Base-by-base conservation (phyloP, 2,888 invertebrate species). In the Rotaria magnacalcarata region DNA sequence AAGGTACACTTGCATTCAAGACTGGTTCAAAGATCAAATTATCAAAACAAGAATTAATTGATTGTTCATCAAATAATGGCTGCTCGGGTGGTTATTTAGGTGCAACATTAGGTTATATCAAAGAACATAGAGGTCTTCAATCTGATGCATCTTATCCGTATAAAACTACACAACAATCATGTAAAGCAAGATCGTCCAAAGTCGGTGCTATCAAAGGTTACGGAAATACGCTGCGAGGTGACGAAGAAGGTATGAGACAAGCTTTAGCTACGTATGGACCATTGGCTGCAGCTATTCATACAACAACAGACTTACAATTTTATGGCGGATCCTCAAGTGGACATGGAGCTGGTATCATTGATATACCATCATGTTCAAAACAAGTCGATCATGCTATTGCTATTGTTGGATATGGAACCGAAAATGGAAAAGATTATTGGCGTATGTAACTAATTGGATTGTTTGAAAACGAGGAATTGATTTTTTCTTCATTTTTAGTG, bases 361-460 rank as follows among this genome's bases (percentile, higher is more conserved):
- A 80, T 80, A 80, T 80, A 47, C 80, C 80, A 14, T 6, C 11
- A 14, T 80, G 86, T 34, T 56, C 86, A 10, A 80, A 75, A 56
- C 54, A 56, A 41, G 74, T 86, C 19, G 84, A 86, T 74, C 86
- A 86, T 86, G 86, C 67, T 27, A 84, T 86, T 34, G 84, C 84
- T 85, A 84, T 34, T 41, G 86, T 86, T 54, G 86, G 86, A 24
- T 86, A 86, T 47, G 86, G 86, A 27, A 80, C 80, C 47, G 80
- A 80, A 24, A 84, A 74, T 43, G 84, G 84, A 7, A 80, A 47
- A 80, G 80, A 80, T 47, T 80, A 80, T 80, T 80, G 80, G 80
- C 6, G 43, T 47, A 67, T 67, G 67, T 67, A 34, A 6, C 19
- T 56, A 24, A 4, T n/a, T 34, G 5, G 10, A n/a, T 67, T 16